Percentiles rank a stretch among this genome's conserved stretches.
Evolutionary conservation across 2,888 invertebrate genomes (phyloP).

Genomic region (Sceliomorpha sp.): DNA sequence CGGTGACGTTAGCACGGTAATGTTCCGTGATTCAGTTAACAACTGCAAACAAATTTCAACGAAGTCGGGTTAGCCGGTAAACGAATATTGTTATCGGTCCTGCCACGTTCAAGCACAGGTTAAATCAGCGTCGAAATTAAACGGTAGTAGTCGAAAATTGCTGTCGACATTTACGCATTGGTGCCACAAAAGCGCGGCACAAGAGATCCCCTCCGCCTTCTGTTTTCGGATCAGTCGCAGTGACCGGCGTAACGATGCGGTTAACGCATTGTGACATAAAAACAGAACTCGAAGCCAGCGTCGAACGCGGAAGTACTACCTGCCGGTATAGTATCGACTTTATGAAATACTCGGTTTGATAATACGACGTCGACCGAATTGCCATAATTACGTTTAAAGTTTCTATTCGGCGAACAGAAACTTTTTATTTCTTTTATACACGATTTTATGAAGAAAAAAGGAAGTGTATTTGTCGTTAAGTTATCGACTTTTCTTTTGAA

Average conservation of each 20-base stretch:
- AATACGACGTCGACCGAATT: not conserved
- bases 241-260: slow-evolving; percentile 61
- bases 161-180: slow-evolving; percentile 12
- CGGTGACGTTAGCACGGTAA: slow-evolving; percentile 2
- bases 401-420: too few relatives aligned
- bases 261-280: slow-evolving; percentile 58
- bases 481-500: too few relatives aligned
- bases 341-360: not conserved
- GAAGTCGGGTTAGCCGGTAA: slow-evolving; percentile 5
- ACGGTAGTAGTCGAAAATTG: slow-evolving; percentile 27
- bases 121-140: slow-evolving; percentile 23
- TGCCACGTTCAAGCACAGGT: slow-evolving; percentile 11
- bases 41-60: slow-evolving; percentile 13
- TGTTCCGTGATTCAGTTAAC: slow-evolving; percentile 16
- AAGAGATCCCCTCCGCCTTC: slow-evolving; percentile 26
- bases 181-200: slow-evolving; percentile 16
- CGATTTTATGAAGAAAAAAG: too few relatives aligned
- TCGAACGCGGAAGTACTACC: slow-evolving; percentile 12
- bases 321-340: not conserved
- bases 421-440: too few relatives aligned
- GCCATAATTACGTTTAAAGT: not conserved
- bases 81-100: slow-evolving; percentile 2
- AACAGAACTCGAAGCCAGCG: slow-evolving; percentile 1
- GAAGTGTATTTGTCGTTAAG: too few relatives aligned
- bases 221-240: slow-evolving; percentile 52